Base-by-base conservation (phyloP, 2,888 invertebrate genomes). In the Caenorhabditis sulstoni region DNA sequence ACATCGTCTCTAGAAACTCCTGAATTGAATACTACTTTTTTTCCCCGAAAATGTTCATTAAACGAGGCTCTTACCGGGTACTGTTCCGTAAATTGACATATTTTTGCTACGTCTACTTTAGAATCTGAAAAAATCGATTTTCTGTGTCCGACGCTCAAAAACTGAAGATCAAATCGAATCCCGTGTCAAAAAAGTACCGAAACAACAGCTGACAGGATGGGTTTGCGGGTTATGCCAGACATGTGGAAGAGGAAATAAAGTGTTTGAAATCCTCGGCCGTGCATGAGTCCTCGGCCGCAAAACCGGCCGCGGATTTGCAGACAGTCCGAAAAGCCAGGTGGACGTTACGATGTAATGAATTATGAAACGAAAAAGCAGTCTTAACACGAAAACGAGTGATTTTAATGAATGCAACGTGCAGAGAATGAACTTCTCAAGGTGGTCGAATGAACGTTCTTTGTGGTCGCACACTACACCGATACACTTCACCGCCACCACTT, bases 1-100 rank as follows among this genome's bases (percentile, higher is more conserved):
- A 78, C 70, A 53, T 83, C 83, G 52, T 81, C 55, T 62, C 29
- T 67, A 1, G 79, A 74, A 49, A 79, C 49, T n/a, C 74, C 79
- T 68, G 29, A 18, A 73, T 29, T 7, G 29, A 29, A 29, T 3
- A 29, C 29, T 29, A 29, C 7, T 29, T 29, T 29, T 29, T 29
- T 3, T 29, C 4, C 3, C 4, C 29, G 7, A 29, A 29, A 7
- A n/a, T n/a, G n/a, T n/a, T 7, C 29, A 29, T 5, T 3, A 29
- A 29, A 29, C 7, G 29, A 3, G 29, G 7, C 3, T 29, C 45
- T n/a, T 35, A 77, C 77, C 77, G 45, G 77, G 77, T 20, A 66
- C 68, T 39, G 76, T 64, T n/a, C 68, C 68, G 35, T 76, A 76
- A 18, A 70, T 23, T 12, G 76, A 76, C 76, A 76, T 76, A 29